Evolutionary conservation across 2,113 vertebrate species (phyloP).

Genomic region (Barbus barbus): DNA sequence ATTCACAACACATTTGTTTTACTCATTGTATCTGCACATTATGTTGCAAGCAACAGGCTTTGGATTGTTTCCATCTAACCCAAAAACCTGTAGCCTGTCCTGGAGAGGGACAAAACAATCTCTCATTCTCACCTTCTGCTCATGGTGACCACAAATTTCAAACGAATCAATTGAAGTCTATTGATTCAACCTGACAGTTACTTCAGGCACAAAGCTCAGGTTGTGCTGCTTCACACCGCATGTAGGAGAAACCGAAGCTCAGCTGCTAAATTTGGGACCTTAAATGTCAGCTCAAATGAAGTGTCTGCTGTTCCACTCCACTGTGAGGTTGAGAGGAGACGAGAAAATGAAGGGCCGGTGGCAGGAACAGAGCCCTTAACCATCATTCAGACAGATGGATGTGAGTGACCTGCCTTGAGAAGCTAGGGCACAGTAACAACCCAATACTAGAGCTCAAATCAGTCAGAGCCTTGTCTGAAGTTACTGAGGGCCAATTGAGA

Average conservation of each 20-base stretch:
- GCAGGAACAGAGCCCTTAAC: conserved; percentile 21
- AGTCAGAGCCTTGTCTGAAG: conserved; percentile 13
- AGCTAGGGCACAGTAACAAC: neutral
- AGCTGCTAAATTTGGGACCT: conserved; percentile 64
- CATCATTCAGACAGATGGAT: conserved; percentile 39
- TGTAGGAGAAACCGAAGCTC: conserved; percentile 40
- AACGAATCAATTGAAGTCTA: conserved; percentile 40
- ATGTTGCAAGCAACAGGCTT: neutral
- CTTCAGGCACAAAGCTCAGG: conserved; percentile 56
- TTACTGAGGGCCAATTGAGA: neutral
- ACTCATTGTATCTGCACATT: neutral
- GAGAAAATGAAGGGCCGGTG: conserved; percentile 57
- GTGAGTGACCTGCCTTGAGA: conserved; percentile 1
- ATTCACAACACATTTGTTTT: neutral
- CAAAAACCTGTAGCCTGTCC: neutral
- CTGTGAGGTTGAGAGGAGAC: conserved; percentile 56
- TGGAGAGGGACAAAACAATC: neutral
- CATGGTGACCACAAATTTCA: conserved; percentile 54
- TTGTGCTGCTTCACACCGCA: conserved; percentile 52
- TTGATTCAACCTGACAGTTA: conserved; percentile 59
- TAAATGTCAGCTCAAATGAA: conserved; percentile 71
- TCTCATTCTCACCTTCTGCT: conserved; percentile 3
- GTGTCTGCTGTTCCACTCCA: conserved; percentile 50
- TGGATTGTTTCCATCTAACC: neutral
- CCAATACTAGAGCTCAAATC: neutral